Percentiles rank a stretch among this genome's conserved stretches.
Evolutionary conservation across 2,888 invertebrate genomes (phyloP).

Genomic region (Girardia tigrina): DNA sequence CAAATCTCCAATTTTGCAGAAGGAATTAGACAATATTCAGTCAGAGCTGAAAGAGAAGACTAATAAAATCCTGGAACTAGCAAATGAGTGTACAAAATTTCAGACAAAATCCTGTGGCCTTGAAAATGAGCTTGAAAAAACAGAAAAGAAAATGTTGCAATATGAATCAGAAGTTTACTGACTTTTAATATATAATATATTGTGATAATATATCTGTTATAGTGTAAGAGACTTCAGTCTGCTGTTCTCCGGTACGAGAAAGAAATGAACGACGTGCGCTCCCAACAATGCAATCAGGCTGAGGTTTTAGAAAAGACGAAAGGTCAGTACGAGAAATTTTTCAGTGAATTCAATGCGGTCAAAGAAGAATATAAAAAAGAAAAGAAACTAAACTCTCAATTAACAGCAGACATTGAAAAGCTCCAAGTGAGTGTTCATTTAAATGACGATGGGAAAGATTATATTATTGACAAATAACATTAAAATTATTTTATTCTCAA

Average conservation of each 20-base stretch:
- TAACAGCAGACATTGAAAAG: background rate
- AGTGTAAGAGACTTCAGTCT: background rate
- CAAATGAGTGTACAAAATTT: background rate
- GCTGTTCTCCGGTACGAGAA: background rate
- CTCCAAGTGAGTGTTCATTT: too few species aligned
- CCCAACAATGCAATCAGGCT: background rate
- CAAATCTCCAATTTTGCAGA: background rate
- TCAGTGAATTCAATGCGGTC: background rate
- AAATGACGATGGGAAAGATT: too few species aligned
- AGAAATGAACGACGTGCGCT: background rate
- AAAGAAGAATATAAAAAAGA: slow-evolving; percentile 9
- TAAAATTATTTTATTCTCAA: too few species aligned
- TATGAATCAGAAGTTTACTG: background rate
- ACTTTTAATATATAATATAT: background rate
- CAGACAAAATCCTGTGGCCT: background rate
- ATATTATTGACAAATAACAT: too few species aligned
- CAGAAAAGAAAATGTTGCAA: background rate
- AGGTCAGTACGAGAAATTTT: background rate
- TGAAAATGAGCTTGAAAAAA: background rate
- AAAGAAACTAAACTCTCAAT: background rate
- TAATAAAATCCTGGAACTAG: background rate
- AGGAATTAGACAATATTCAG: background rate
- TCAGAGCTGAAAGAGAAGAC: background rate
- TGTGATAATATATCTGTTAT: background rate
- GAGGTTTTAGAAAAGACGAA: background rate